A percentile compares a stretch with the other conserved stretches of the same genome.
Conservation (phyloP, 2,888 invertebrate genomes). For the Sarcophaga carnaria region DNA sequence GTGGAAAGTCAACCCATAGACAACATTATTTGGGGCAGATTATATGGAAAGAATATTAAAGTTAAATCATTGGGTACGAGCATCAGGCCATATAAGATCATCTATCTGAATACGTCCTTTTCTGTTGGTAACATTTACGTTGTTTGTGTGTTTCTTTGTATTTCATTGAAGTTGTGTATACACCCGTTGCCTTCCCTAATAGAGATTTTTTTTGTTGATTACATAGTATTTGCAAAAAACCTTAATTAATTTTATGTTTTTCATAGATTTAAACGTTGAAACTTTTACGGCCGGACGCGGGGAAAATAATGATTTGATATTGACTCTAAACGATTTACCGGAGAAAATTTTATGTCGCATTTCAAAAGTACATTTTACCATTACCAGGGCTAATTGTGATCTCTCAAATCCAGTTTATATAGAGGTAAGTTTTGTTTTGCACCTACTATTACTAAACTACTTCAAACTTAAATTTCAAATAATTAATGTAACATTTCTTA, state of each 20-base stretch:
- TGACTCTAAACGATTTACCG: slow-evolving; percentile 78
- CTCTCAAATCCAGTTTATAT: slow-evolving; percentile 80
- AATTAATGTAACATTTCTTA: too few relatives aligned
- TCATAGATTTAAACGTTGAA: slow-evolving; percentile 81
- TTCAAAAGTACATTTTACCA: slow-evolving; percentile 83
- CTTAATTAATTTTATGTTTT: not conserved
- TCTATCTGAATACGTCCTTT: slow-evolving; percentile 77
- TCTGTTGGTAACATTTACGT: slow-evolving; percentile 77
- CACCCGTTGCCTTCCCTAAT: slow-evolving; percentile 14
- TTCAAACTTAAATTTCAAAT: too few relatives aligned
- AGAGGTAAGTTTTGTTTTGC: slow-evolving; percentile 74
- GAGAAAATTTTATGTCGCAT: slow-evolving; percentile 80
- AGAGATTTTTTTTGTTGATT: not conserved
- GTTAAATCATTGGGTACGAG: slow-evolving; percentile 81
- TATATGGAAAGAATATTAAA: slow-evolving; percentile 80
- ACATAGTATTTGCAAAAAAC: slow-evolving; percentile 1
- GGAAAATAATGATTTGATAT: slow-evolving; percentile 80
- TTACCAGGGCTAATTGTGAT: slow-evolving; percentile 80
- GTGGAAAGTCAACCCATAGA: slow-evolving; percentile 81
- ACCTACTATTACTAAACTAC: too few relatives aligned
- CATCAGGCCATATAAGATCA: slow-evolving; percentile 74
- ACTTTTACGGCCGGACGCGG: slow-evolving; percentile 82
- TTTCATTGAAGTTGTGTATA: not conserved
- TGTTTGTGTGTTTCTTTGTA: slow-evolving; percentile 15
- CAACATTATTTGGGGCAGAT: slow-evolving; percentile 80